Evolutionary conservation across 2,888 invertebrate species (phyloP).

Genomic region (Lasioglossum villosulum): DNA sequence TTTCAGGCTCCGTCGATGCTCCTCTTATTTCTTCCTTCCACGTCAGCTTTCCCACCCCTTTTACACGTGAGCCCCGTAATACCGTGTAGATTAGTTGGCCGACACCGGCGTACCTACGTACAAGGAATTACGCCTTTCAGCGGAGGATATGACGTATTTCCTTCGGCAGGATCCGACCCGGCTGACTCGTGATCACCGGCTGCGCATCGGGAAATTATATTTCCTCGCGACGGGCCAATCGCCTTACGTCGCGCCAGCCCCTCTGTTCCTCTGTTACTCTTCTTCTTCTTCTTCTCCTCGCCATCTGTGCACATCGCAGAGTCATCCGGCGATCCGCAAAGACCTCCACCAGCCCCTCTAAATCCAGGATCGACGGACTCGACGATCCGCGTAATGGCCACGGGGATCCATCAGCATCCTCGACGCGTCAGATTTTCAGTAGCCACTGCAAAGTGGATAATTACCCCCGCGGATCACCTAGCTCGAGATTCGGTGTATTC

Average conservation of each 20-base stretch:
- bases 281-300: background rate
- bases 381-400: background rate
- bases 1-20: conserved; percentile 29
- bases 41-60: conserved; percentile 14
- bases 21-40: conserved; percentile 29
- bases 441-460: conserved; percentile 3
- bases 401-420: conserved; percentile 1
- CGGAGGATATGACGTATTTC: conserved; percentile 48
- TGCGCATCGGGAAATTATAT: conserved; percentile 51
- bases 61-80: conserved; percentile 54
- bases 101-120: conserved; percentile 40
- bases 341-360: background rate
- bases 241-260: conserved; percentile 23
- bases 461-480: background rate
- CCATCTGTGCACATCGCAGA: background rate
- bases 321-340: background rate
- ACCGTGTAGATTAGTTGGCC: conserved; percentile 50
- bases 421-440: background rate
- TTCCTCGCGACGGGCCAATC: conserved; percentile 42
- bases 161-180: conserved; percentile 23
- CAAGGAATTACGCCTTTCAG: conserved; percentile 68
- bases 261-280: background rate
- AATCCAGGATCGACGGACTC: background rate
- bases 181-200: conserved; percentile 33
- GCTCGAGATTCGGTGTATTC: conserved; percentile 37